A percentile compares a stretch with the other conserved stretches of the same genome.
Evolutionary conservation across 2,113 vertebrate species (phyloP).

Genomic region (Hoplias malabaricus): DNA sequence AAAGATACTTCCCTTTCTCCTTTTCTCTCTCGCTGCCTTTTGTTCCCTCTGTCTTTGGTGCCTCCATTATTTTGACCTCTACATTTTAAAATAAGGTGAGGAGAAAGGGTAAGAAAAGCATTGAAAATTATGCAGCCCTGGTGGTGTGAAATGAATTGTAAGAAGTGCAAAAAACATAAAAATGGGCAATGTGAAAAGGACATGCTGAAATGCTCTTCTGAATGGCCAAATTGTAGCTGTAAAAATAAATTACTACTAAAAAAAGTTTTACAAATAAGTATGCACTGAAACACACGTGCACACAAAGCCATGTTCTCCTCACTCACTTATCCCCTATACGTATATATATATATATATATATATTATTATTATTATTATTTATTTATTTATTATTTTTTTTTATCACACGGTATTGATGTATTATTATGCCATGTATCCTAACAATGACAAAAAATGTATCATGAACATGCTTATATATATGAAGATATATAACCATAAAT

Average conservation of each 20-base stretch:
- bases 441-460: too few relatives aligned
- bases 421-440: too few relatives aligned
- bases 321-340: constrained; percentile 1
- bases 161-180: constrained; percentile 31
- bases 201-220: neutral
- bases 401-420: too few relatives aligned
- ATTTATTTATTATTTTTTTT: neutral
- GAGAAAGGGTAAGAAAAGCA: constrained; percentile 31
- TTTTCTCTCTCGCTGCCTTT: neutral
- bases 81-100: constrained; percentile 43
- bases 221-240: constrained; percentile 26
- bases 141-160: constrained; percentile 42
- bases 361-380: neutral
- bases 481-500: too few relatives aligned
- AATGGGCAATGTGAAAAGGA: constrained; percentile 16
- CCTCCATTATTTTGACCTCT: constrained; percentile 35
- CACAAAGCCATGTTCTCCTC: neutral
- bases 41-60: constrained; percentile 30
- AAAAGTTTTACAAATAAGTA: neutral
- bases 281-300: neutral
- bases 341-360: too few relatives aligned
- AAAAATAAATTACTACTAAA: too few relatives aligned
- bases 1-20: constrained; percentile 21
- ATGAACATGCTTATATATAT: too few relatives aligned
- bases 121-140: constrained; percentile 32